phyloP scores from a whole-genome alignment of 2,888 invertebrate species.

The Philereme vetulata region DNA sequence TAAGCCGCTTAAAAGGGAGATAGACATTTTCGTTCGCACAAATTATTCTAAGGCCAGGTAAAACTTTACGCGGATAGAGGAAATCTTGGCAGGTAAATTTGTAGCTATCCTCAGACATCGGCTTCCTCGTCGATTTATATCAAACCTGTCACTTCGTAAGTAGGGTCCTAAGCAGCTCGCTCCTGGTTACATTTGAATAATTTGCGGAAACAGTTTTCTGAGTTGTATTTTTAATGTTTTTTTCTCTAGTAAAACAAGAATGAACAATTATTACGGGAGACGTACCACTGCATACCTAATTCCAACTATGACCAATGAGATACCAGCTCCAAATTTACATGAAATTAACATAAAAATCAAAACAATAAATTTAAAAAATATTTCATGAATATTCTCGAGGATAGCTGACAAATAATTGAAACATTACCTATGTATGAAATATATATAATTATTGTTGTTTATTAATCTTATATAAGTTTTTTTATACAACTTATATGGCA shows the following conservation, averaged over 20 bases:
- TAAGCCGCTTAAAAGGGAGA: constrained; percentile 2
- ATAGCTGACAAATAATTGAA: too few relatives aligned
- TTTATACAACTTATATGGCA: too few relatives aligned
- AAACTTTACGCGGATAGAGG: constrained; percentile 21
- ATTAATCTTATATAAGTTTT: too few relatives aligned
- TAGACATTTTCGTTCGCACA: constrained; percentile 8
- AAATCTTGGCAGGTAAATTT: constrained; percentile 24
- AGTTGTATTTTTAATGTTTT: constrained; percentile 32
- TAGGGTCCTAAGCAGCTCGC: constrained; percentile 24
- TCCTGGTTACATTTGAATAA: constrained; percentile 38
- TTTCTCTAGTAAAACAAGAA: constrained; percentile 25
- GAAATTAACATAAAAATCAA: too few relatives aligned
- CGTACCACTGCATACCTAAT: too few relatives aligned
- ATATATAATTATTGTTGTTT: too few relatives aligned
- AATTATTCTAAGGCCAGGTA: constrained; percentile 16
- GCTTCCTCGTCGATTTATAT: constrained; percentile 26
- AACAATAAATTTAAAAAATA: too few relatives aligned
- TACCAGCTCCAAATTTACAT: too few relatives aligned
- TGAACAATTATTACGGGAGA: too few relatives aligned
- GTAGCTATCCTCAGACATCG: constrained; percentile 20
- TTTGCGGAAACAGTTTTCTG: constrained; percentile 29
- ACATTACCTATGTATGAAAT: too few relatives aligned
- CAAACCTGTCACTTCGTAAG: constrained; percentile 27
- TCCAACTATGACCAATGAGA: too few relatives aligned
- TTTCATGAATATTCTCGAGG: too few relatives aligned